Conservation (phyloP, 2,113 vertebrate species). For the Pelecanoides urinatrix region DNA sequence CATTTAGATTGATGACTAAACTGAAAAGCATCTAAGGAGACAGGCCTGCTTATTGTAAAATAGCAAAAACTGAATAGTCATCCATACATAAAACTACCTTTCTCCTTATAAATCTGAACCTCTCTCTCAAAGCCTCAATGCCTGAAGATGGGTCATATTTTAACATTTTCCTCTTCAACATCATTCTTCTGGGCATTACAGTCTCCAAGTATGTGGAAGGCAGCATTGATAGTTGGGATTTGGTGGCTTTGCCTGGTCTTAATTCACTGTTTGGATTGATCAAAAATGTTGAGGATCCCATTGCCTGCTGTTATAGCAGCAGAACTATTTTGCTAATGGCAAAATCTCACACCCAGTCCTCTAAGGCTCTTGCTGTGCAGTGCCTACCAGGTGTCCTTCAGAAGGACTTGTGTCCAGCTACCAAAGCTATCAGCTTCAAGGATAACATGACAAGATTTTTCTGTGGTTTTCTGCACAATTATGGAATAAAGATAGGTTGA, state of each 20-base stretch:
- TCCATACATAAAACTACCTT: background rate
- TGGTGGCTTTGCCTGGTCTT: background rate
- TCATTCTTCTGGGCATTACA: background rate
- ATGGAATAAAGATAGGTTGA: background rate
- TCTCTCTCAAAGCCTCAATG: background rate
- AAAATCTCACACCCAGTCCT: background rate
- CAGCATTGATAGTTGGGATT: background rate
- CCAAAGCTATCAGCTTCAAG: background rate
- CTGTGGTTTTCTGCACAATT: background rate
- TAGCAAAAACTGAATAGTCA: background rate
- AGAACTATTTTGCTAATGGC: background rate
- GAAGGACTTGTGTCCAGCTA: background rate
- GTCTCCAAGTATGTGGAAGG: background rate
- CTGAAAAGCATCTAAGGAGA: background rate
- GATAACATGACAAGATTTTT: background rate
- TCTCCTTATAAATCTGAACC: background rate
- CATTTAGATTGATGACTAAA: background rate
- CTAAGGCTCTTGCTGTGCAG: background rate
- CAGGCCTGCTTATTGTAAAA: background rate
- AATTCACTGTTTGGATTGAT: accelerated
- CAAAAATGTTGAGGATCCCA: background rate
- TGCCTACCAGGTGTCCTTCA: background rate
- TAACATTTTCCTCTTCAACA: background rate
- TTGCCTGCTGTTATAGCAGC: background rate
- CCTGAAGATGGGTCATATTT: background rate